A percentile compares a stretch with the other conserved stretches of the same genome.
Evolutionary conservation across 2,113 vertebrate species (phyloP).

Genomic region (Hydrochoerus hydrochaeris): DNA sequence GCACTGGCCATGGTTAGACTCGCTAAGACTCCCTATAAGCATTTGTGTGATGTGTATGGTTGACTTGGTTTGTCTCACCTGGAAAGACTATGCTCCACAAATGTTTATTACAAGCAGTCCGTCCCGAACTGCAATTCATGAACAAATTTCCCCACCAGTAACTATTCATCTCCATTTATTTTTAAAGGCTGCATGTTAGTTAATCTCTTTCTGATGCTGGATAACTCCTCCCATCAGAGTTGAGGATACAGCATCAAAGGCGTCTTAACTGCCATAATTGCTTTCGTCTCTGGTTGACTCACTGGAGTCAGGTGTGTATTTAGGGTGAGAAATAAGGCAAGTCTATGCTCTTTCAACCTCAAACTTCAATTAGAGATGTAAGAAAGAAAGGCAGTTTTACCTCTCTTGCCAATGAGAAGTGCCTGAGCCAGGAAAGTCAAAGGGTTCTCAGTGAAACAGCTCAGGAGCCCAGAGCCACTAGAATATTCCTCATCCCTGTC

Average conservation of each 20-base stretch:
- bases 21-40: background rate
- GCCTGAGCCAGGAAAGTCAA: background rate
- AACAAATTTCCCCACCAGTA: constrained; percentile 18
- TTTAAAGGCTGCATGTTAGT: background rate
- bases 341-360: background rate
- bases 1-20: background rate
- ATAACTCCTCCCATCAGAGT: background rate
- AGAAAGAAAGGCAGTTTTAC: background rate
- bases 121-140: background rate
- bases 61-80: background rate
- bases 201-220: background rate
- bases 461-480: background rate
- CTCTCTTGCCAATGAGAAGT: background rate
- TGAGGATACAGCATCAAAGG: background rate
- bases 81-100: background rate
- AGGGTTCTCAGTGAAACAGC: background rate
- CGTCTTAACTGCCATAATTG: background rate
- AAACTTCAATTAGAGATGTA: background rate
- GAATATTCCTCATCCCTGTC: background rate
- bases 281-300: background rate
- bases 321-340: background rate
- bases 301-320: background rate
- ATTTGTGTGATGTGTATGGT: background rate
- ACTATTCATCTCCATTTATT: background rate
- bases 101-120: constrained; percentile 1